Conservation (phyloP, 2,113 vertebrate species). For the Muntiacus muntjak region DNA sequence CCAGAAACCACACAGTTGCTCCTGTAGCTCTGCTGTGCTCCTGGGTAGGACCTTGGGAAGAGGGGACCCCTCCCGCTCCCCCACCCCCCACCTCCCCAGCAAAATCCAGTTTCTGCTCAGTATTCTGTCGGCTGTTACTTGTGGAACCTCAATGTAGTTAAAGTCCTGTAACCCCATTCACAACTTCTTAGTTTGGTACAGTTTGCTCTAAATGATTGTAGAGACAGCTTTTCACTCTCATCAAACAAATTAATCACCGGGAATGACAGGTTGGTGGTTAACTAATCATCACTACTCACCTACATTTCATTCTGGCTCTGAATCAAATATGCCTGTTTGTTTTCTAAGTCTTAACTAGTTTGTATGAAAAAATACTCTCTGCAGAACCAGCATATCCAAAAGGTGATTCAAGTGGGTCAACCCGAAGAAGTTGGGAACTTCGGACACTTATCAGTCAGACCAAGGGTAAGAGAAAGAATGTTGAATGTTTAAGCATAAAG, state of each 20-base stretch:
- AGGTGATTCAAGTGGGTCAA: slow-evolving; percentile 83
- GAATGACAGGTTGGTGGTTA: background rate
- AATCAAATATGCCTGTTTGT: background rate
- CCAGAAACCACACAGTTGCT: accelerated
- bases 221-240: background rate
- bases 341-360: background rate
- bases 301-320: background rate
- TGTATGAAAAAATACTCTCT: slow-evolving; percentile 30
- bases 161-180: background rate
- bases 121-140: background rate
- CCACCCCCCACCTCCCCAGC: accelerated
- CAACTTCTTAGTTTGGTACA: background rate
- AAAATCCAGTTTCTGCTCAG: background rate
- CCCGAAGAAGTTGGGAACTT: slow-evolving; percentile 95
- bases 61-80: background rate
- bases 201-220: background rate
- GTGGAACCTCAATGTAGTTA: background rate
- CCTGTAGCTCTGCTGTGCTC: accelerated
- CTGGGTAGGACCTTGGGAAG: accelerated
- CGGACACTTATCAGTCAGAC: slow-evolving; percentile 93
- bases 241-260: too few species aligned
- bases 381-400: slow-evolving; percentile 94
- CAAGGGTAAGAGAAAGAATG: slow-evolving; percentile 84
- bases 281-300: background rate
- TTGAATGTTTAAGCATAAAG: background rate